Base-by-base conservation (phyloP, 2,797 vertebrate species). In the Takifugu rubripes region DNA sequence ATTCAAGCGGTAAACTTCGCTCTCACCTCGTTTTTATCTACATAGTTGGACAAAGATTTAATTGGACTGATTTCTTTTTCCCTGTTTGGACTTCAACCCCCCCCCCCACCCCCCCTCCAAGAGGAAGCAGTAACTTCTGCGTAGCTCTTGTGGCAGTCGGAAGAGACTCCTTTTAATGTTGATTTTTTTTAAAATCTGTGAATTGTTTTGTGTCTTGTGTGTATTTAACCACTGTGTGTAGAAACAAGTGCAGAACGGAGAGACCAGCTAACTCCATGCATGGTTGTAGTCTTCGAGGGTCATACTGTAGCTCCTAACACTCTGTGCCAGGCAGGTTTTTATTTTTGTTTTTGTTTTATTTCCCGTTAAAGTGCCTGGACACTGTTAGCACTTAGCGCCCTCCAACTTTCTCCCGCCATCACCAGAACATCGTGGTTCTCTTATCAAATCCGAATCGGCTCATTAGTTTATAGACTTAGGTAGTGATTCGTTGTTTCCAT, bases 131-230 rank as follows among this genome's bases (percentile, higher is more conserved):
- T 88, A 82, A 81, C 77, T 82, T 77, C 79, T 82, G 82, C 67
- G 66, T 75, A 53, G 52, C 70, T 52, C 68, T 73, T 50, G 56
- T 71, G 79, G 79, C 77, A 57, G 75, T 79, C 82, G 61, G 62
- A 82, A 84, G 63, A 79, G 78, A 84, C 84, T 82, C 16, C 42
- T 80, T 78, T 77, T 67, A 67, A 61, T 75, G 72, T 84, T 71
- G 52, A 69, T 85, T 87, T 82, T 76, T n/a, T 21, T 21, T 21
- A 1, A 81, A 81, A 76, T 77, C 44, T 84, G 83, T 88, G 84
- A 83, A 78, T 81, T 55, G 68, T 84, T 85, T 85, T 84, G 72
- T 86, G 82, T 90, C 72, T 80, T 78, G 67, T 84, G 79, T 79
- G 84, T 79, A 78, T 83, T 83, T 83, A 81, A 79, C 77, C 78